Evolutionary conservation across 2,888 invertebrate species (phyloP).

Genomic region (Alviniconcha strummeri): DNA sequence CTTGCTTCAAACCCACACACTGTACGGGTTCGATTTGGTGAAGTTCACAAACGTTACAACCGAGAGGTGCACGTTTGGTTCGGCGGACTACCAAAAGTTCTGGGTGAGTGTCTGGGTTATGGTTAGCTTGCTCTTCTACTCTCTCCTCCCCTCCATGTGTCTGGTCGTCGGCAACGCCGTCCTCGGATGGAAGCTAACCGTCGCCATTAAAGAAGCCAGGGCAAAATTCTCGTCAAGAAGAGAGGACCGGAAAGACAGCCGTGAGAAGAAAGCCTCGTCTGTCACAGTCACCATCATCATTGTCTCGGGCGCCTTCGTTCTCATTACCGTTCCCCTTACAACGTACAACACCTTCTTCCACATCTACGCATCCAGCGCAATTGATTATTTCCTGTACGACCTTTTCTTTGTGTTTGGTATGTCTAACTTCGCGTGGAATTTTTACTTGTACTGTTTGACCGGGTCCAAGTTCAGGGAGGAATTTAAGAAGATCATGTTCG

Average conservation of each 20-base stretch:
- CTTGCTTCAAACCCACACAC: not conserved
- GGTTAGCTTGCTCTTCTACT: not conserved
- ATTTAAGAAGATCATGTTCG: not conserved
- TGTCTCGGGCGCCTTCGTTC: not conserved
- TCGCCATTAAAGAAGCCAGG: not conserved
- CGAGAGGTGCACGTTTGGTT: not conserved
- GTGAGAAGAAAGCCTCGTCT: not conserved
- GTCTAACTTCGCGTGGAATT: not conserved
- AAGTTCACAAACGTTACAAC: not conserved
- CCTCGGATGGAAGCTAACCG: not conserved
- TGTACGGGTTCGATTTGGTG: not conserved
- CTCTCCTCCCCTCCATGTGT: not conserved
- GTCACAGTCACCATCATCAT: not conserved
- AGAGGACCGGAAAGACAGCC: not conserved
- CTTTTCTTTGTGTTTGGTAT: not conserved
- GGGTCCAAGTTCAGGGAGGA: not conserved
- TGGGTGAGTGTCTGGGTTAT: not conserved
- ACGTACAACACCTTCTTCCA: not conserved
- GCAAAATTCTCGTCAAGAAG: not conserved
- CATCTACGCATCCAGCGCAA: not conserved
- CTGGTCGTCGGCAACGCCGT: not conserved
- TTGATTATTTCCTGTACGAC: not conserved
- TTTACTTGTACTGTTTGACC: conserved; percentile 8
- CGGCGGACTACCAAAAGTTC: not conserved
- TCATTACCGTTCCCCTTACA: not conserved